Conservation (phyloP, 1,140 invertebrate species). For the Drosophila mojavensis region DNA sequence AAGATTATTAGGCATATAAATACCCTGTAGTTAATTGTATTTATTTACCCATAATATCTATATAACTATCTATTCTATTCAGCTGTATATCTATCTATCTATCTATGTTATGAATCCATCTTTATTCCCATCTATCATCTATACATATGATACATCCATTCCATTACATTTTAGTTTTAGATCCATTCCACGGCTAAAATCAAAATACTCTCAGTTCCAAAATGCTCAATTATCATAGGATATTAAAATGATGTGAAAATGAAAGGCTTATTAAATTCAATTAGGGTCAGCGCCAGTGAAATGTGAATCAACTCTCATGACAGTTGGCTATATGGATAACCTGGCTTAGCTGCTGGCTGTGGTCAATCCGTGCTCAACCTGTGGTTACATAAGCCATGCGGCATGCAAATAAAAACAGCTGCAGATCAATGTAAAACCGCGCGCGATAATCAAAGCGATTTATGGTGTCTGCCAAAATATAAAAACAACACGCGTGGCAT, state of each 20-base stretch:
- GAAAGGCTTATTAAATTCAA: conserved; percentile 68
- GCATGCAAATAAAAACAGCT: conserved; percentile 64
- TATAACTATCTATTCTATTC: no score
- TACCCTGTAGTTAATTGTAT: no score
- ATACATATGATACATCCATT: no score
- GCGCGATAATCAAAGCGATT: conserved; percentile 75
- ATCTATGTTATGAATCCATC: no score
- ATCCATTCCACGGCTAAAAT: no score
- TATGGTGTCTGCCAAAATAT: conserved; percentile 57
- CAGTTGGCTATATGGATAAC: conserved; percentile 19
- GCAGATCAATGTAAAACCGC: conserved; percentile 22
- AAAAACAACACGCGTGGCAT: conserved; percentile 54
- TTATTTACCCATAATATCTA: no score
- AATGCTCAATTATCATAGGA: background rate
- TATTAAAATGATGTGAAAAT: conserved; percentile 7
- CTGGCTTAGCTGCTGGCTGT: background rate
- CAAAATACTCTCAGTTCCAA: no score
- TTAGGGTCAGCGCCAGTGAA: conserved; percentile 54
- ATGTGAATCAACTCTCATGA: conserved; percentile 57
- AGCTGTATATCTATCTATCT: no score
- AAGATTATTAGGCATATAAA: no score
- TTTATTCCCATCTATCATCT: no score
- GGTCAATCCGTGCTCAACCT: background rate
- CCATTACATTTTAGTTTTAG: no score
- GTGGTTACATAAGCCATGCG: conserved; percentile 50